Base-by-base conservation (phyloP, 2,113 vertebrate species). In the Microtus richardsoni region DNA sequence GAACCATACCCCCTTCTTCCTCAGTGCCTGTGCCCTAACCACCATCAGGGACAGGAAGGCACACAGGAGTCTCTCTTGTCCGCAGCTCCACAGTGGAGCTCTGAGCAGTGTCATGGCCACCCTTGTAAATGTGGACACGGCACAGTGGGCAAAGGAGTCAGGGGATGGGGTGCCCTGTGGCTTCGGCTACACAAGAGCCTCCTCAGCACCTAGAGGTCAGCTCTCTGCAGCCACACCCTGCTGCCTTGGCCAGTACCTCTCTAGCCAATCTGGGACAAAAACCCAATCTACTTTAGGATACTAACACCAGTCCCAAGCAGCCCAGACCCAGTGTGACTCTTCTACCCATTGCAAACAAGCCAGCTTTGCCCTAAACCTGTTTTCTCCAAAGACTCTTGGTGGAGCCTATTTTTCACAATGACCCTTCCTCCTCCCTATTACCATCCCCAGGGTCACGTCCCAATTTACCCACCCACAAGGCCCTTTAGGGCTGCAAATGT, bases 91-190 rank as follows among this genome's bases (percentile, higher is more conserved):
- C 77, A 95, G 90, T 88, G 83, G 96, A 79, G 96, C 96, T 91
- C 86, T 36, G 96, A 96, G 96, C 80, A 95, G 97, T 87, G 96
- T 96, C 96, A 98, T 89, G 94, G 93, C 85, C 86, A 87, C 91
- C 89, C 89, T 26, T 10, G n/a, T 26, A 85, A 44, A 14, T 19
- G 26, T 12, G 12, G 78, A 16, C 3, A 12, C 9, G 41, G 70
- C 49, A 54, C 10, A 4, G 52, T 47, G 36, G 52, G 58, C 58
- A 62, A 88, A 96, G 52, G 36, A 30, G 49, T 30, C 19, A 13
- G 52, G n/a, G 36, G 28, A 30, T 62, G 11, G 11, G 54, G 54
- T 54, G n/a, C 10, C 47, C 22, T 52, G 24, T 22, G 39, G 82
- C 44, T 62, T 70, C 91, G 0, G 44, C 64, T 21, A 83, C 13